phyloP scores from a whole-genome alignment of 2,888 invertebrate species.

The Dinocampus coccinellae region DNA sequence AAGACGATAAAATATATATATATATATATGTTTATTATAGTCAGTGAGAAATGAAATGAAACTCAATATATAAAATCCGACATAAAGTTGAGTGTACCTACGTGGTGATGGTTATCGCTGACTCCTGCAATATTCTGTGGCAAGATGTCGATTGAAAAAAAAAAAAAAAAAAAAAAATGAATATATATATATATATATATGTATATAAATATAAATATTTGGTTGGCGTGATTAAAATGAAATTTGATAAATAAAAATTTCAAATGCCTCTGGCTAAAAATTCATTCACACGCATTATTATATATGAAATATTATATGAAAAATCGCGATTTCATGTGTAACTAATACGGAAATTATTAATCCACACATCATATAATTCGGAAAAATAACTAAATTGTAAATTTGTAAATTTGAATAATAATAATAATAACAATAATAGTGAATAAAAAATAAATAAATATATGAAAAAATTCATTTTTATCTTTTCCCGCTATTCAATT shows the following conservation, averaged over 20 bases:
- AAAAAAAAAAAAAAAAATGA: too few relatives aligned
- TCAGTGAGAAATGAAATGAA: constrained; percentile 27
- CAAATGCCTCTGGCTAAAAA: background rate
- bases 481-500: too few relatives aligned
- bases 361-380: background rate
- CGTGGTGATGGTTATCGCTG: constrained; percentile 37
- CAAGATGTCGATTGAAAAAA: background rate
- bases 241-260: background rate
- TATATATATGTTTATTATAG: too few relatives aligned
- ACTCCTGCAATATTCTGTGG: constrained; percentile 21
- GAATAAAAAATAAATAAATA: too few relatives aligned
- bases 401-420: too few relatives aligned
- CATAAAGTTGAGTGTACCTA: constrained; percentile 23
- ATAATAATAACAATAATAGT: too few relatives aligned
- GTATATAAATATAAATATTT: too few relatives aligned
- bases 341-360: background rate
- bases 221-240: background rate
- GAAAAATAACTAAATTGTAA: background rate
- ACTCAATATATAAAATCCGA: constrained; percentile 35
- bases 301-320: background rate
- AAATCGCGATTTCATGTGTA: background rate
- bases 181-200: too few relatives aligned
- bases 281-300: background rate
- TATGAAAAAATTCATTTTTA: too few relatives aligned
- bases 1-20: too few relatives aligned